A percentile compares a stretch with the other conserved stretches of the same genome.
Evolutionary conservation across 37 sponge, comb jelly and placozoan genomes (phyloP).

Genomic region (Tethya wilhelma): DNA sequence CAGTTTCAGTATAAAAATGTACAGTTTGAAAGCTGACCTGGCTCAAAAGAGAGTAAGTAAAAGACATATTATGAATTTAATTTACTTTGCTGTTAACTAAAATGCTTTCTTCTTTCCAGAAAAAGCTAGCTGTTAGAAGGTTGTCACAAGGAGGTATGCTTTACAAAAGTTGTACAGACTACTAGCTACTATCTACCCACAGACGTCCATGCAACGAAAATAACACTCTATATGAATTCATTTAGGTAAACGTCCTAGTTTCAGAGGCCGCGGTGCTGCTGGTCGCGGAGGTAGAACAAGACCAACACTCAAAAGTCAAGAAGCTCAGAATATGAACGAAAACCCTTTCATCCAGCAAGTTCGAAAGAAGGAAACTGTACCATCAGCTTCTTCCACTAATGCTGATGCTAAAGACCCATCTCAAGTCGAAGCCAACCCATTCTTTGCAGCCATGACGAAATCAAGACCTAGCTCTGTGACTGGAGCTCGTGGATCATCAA

Average conservation of each 20-base stretch:
- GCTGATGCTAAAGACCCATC: neutral
- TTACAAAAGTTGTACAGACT: no score
- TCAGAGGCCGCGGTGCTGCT: no score
- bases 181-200: no score
- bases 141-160: no score
- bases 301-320: no score
- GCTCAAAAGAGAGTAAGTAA: slow-evolving; percentile 29
- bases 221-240: no score
- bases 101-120: neutral
- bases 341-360: neutral
- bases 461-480: neutral
- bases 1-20: neutral
- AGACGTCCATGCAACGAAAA: no score
- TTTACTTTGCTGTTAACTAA: neutral
- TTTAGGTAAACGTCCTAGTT: no score
- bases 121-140: slow-evolving; percentile 45
- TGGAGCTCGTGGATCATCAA: neutral
- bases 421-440: slow-evolving; percentile 7
- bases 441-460: slow-evolving; percentile 16
- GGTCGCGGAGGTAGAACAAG: no score
- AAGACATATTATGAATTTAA: neutral
- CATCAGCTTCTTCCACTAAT: neutral
- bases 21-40: neutral
- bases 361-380: neutral
- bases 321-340: neutral